Conservation (phyloP, 2,797 vertebrate species). For the Sebastes baramenuke region DNA sequence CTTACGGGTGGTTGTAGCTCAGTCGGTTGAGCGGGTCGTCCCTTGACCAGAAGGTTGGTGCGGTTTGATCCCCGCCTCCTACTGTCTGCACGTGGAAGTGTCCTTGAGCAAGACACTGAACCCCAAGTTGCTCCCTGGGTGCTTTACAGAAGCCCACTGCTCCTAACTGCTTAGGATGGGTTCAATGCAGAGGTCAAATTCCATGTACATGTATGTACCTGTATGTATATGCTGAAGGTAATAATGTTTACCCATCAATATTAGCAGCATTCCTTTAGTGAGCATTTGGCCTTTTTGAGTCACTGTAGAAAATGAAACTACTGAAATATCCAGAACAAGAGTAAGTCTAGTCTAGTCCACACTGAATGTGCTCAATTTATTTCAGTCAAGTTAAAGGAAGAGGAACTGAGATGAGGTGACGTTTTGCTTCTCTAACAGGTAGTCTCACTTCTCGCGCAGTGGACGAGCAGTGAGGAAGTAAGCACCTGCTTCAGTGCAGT, state of each 20-base stretch:
- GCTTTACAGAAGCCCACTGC: no score
- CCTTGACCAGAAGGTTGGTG: rapidly evolving
- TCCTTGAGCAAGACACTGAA: no score
- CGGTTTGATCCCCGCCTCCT: no score
- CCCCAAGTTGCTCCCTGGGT: no score
- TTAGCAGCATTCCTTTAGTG: neutral
- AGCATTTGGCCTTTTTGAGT: neutral
- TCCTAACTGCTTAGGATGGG: no score
- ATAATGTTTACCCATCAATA: neutral
- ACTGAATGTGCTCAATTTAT: neutral
- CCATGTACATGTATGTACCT: no score
- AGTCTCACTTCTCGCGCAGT: neutral
- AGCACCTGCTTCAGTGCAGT: neutral
- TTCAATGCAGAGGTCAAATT: no score
- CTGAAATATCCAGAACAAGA: neutral
- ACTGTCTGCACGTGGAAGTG: no score
- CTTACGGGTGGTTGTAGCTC: neutral
- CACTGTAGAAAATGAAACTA: neutral
- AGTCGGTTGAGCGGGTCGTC: rapidly evolving
- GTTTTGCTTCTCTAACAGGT: slow-evolving; percentile 15
- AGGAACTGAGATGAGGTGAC: slow-evolving; percentile 30
- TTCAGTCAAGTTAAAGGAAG: slow-evolving; percentile 1
- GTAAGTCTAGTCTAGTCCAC: neutral
- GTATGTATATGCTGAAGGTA: no score
- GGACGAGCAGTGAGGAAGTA: slow-evolving; percentile 20